Base-by-base conservation (phyloP, 2,888 invertebrate genomes). In the Nemotelus nigrinus region DNA sequence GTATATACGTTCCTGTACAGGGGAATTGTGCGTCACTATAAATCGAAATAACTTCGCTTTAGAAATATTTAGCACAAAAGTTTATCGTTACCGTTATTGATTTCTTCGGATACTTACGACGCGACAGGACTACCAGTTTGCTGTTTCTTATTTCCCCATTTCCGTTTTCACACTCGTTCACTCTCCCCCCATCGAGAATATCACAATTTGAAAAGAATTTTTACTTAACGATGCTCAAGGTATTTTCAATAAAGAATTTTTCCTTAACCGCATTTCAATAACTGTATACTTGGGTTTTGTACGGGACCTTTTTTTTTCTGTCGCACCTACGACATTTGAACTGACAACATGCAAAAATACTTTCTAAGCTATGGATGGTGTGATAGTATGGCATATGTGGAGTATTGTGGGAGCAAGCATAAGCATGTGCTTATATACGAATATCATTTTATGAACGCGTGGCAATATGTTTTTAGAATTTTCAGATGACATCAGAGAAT, bases 161-260 rank as follows among this genome's bases (percentile, higher is more conserved):
- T 64, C 67, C 76, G 71, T 67, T 77, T 72, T 55, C 48, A 63
- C 75, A 41, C 25, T 25, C 60, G n/a, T 63, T 53, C 48, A 25
- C 1, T 25, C 45, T 47, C 48, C 39, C 67, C 50, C 60, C 58
- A 77, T 47, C 53, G n/a, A 77, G 79, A 57, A 79, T 78, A 77
- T 75, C 70, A 67, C 67, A 60, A 75, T 65, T 78, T 50, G 74
- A 78, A 41, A 78, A 77, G 79, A 79, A 79, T 79, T 79, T 78
- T 48, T 72, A 78, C 71, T 79, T 79, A 79, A 79, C 72, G 78
- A 79, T 76, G 57, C 76, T 70, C 63, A 43, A 79, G 79, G 79
- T 79, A 79, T 79, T 79, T 79, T 55, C 74, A 79, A 79, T 79
- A 79, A 65, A 78, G 76, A 79, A 79, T 77, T 75, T 77, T 74